phyloP scores from a whole-genome alignment of 2,797 vertebrate genomes.

The Microhierax caerulescens region DNA sequence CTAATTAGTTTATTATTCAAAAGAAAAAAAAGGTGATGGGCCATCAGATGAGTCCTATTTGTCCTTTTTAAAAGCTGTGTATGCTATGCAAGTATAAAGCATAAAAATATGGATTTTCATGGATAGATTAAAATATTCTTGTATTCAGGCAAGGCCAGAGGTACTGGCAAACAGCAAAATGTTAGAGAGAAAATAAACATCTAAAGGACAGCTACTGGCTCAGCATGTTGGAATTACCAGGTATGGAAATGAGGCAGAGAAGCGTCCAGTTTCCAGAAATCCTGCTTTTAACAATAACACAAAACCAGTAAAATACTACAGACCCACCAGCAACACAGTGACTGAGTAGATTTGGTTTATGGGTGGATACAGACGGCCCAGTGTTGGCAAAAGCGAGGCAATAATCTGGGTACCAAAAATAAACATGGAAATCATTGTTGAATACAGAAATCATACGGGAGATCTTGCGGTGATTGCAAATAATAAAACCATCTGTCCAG shows the following conservation, averaged over 20 bases:
- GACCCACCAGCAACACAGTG: neutral
- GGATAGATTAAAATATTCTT: neutral
- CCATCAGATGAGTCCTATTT: neutral
- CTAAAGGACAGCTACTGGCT: neutral
- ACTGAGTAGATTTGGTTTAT: neutral
- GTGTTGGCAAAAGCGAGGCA: neutral
- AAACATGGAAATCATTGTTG: neutral
- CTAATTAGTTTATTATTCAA: neutral
- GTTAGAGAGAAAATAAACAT: neutral
- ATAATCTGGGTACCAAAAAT: neutral
- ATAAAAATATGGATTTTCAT: neutral
- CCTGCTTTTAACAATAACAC: neutral
- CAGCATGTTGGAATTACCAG: neutral
- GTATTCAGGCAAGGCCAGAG: neutral
- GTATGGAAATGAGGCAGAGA: neutral
- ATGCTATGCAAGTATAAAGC: neutral
- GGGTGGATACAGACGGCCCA: neutral
- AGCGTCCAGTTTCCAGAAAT: neutral
- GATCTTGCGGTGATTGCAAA: neutral
- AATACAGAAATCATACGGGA: neutral
- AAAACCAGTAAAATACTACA: neutral
- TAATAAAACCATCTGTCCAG: conserved; percentile 25
- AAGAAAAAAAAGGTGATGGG: neutral
- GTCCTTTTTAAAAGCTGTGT: neutral
- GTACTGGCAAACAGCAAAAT: neutral